A percentile compares a stretch with the other conserved stretches of the same genome.
Conservation (phyloP, 2,113 vertebrate genomes). For the Pollachius pollachius region DNA sequence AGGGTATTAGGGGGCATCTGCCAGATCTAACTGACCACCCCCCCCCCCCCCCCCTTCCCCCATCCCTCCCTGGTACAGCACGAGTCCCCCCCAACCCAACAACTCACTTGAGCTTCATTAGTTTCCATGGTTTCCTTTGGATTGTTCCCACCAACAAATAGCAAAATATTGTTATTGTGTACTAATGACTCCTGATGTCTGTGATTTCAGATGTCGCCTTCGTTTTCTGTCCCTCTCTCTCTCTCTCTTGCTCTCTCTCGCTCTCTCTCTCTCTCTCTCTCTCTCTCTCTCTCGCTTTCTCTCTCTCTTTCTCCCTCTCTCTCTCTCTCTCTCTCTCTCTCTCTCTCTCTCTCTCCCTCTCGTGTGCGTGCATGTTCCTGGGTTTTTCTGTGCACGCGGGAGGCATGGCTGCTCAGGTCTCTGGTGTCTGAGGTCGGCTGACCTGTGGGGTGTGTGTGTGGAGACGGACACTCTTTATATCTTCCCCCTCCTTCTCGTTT, state of each 20-base stretch:
- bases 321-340: background rate
- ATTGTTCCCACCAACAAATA: background rate
- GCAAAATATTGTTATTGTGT: slow-evolving; percentile 29
- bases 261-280: too few species aligned
- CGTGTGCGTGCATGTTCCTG: background rate
- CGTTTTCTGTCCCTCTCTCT: slow-evolving; percentile 6
- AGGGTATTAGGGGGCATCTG: too few species aligned
- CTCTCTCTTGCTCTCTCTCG: too few species aligned
- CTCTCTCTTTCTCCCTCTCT: background rate
- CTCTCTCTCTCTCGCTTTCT: background rate
- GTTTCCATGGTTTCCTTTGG: background rate
- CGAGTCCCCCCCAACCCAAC: too few species aligned
- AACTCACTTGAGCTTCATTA: too few species aligned
- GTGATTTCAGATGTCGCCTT: slow-evolving; percentile 15
- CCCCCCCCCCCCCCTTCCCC: too few species aligned
- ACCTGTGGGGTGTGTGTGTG: background rate
- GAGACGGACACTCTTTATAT: background rate
- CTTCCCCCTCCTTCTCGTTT: slow-evolving; percentile 13
- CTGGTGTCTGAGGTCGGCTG: background rate
- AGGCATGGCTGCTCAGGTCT: too few species aligned
- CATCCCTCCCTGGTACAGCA: too few species aligned
- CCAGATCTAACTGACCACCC: too few species aligned
- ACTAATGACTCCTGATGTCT: slow-evolving; percentile 20
- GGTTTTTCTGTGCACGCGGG: background rate
- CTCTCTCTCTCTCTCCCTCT: background rate